Evolutionary conservation across 2,888 invertebrate species (phyloP).

Genomic region (Monopis laevigella): DNA sequence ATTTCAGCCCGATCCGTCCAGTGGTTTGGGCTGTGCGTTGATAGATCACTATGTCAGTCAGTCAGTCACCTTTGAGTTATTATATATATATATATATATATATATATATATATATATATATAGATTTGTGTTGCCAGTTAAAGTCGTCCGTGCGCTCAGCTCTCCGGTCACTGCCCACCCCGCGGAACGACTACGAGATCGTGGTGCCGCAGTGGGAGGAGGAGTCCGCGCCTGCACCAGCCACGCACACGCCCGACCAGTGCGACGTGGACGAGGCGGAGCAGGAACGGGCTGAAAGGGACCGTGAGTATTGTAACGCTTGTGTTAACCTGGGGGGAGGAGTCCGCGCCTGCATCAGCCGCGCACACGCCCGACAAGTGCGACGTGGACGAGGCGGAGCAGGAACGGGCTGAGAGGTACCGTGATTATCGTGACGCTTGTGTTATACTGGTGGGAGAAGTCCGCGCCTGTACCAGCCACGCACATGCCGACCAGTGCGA

Average conservation of each 20-base stretch:
- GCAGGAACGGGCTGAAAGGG: too few relatives aligned
- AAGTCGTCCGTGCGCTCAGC: constrained; percentile 81
- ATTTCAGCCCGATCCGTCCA: too few relatives aligned
- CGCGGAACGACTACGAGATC: constrained; percentile 98
- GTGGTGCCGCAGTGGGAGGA: constrained; percentile 90
- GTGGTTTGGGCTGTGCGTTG: too few relatives aligned
- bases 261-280: too few relatives aligned
- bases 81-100: too few relatives aligned
- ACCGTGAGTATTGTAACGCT: too few relatives aligned
- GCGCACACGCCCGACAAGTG: constrained; percentile 82
- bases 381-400: too few relatives aligned
- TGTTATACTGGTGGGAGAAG: constrained; percentile 72
- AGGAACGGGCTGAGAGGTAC: too few relatives aligned
- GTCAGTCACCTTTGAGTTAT: too few relatives aligned
- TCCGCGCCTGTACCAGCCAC: constrained; percentile 29
- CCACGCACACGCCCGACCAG: constrained; percentile 77
- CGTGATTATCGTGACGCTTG: too few relatives aligned
- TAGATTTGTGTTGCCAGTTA: constrained; percentile 41
- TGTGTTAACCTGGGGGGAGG: constrained; percentile 73
- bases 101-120: too few relatives aligned
- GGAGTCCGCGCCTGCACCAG: constrained; percentile 36
- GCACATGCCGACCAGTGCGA: constrained; percentile 84
- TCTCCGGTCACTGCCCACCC: constrained; percentile 83
- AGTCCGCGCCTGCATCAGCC: constrained; percentile 33
- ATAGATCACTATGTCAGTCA: too few relatives aligned